Percentiles rank a stretch among this genome's conserved stretches.
Evolutionary conservation across 1,140 invertebrate genomes (phyloP).

Genomic region (Cyclina sinensis): DNA sequence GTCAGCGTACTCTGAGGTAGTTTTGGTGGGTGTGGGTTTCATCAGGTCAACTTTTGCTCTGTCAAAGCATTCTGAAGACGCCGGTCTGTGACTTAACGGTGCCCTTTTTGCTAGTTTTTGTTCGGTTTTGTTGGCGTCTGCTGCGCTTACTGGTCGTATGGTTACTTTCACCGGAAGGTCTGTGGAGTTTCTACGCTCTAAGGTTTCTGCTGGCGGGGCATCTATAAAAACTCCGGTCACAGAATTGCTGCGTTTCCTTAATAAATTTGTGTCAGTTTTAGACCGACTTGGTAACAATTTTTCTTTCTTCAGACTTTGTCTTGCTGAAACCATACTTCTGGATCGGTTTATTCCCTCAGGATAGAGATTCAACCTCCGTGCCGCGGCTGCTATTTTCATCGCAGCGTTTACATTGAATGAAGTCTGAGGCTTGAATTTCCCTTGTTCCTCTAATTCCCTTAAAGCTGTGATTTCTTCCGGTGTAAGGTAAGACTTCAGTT

Average conservation of each 20-base stretch:
- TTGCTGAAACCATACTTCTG: neutral
- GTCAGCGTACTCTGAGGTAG: constrained; percentile 30
- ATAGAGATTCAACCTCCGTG: constrained; percentile 75
- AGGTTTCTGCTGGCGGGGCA: constrained; percentile 64
- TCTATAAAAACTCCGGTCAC: constrained; percentile 81
- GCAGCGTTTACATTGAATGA: constrained; percentile 77
- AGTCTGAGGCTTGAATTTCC: constrained; percentile 75
- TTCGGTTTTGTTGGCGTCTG: neutral
- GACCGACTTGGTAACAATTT: constrained; percentile 57
- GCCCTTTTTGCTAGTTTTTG: constrained; percentile 20
- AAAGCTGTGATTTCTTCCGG: constrained; percentile 81
- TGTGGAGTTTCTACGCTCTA: constrained; percentile 62
- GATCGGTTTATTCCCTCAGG: constrained; percentile 53
- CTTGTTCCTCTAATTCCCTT: constrained; percentile 77
- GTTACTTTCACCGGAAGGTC: constrained; percentile 32
- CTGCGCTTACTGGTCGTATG: constrained; percentile 70
- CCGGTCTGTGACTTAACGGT: neutral
- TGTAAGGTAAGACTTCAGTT: constrained; percentile 79
- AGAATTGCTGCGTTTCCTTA: constrained; percentile 77
- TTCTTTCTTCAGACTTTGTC: neutral
- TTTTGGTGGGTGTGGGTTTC: constrained; percentile 47
- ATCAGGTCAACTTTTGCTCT: constrained; percentile 22
- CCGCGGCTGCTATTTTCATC: constrained; percentile 82
- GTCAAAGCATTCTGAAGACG: constrained; percentile 30
- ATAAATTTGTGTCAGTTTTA: constrained; percentile 49